Base-by-base conservation (phyloP, 2,113 vertebrate species). In the Dipodomys spectabilis region DNA sequence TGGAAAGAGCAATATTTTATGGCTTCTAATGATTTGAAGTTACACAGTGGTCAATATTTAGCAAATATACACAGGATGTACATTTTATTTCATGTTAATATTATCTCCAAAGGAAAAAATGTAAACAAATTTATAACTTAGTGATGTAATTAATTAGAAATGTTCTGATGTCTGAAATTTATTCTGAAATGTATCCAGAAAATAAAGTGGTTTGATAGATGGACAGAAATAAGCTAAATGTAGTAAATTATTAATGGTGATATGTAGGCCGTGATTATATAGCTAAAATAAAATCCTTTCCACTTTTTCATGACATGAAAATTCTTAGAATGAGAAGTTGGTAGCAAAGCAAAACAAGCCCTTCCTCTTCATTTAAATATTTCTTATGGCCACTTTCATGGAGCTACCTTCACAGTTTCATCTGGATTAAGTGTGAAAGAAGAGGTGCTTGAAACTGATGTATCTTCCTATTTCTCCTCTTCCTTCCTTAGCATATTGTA, bases 131-230 rank as follows among this genome's bases (percentile, higher is more conserved):
- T 18, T 13, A 75, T 45, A 91, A 78, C 44, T 28, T 77, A 90
- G 64, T 69, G 45, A 75, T 5, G 5, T 57, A 68, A 62, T 83
- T 77, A 68, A 90, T 32, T 15, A 85, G 19, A 92, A 68, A 23
- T 20, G 8, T 49, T 44, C 16, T 78, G 19, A 75, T 81, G 39
- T 72, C 53, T 81, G 2, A 62, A 57, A 95, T 79, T 86, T 81
- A 60, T 39, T 74, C 67, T 84, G 60, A 90, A 96, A 95, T n/a
- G 23, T 27, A 62, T 30, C 39, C 45, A 80, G 27, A 35, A 72
- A 80, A 80, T 64, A 83, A 84, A 27, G 35, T 15, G 18, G n/a
- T 6, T 49, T 68, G 75, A 25, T 32, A 19, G 19, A 49, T 32
- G 20, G 65, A 88, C 60, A 90, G 60, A 71, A 1, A 12, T 5